These are phyloP conservation scores for Trachelus troglodyta DNA, from an alignment of 2,888 invertebrate genomes.

Conservation along the genomic window DNA sequence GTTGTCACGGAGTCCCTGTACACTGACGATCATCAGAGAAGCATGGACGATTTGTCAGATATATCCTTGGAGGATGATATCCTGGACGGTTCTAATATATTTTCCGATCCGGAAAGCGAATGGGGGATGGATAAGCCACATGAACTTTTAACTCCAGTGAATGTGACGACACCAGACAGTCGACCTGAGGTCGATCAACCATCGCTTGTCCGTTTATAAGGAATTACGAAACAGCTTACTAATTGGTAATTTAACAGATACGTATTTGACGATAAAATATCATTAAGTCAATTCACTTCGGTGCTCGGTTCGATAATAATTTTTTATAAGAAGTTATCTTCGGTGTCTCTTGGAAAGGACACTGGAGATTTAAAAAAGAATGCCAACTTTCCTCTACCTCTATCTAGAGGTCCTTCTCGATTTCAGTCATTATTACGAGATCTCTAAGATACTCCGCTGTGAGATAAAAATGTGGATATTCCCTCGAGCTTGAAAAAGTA, in stretches of 20 bases:
- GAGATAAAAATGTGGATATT: neutral
- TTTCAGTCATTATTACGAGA: neutral
- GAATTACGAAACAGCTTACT: neutral
- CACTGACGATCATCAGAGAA: conserved; percentile 46
- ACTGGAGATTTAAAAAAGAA: neutral
- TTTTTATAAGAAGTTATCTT: neutral
- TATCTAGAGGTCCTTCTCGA: neutral
- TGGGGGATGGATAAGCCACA: conserved; percentile 67
- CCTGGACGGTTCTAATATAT: conserved; percentile 70
- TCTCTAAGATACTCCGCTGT: neutral
- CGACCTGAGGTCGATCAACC: conserved; percentile 73
- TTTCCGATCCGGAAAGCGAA: conserved; percentile 80
- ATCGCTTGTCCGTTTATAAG: conserved; percentile 21
- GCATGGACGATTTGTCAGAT: conserved; percentile 66
- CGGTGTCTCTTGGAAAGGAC: neutral
- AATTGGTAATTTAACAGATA: neutral
- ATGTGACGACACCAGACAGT: conserved; percentile 62
- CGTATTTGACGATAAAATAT: neutral
- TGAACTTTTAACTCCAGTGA: conserved; percentile 41
- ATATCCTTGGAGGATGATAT: conserved; percentile 70
- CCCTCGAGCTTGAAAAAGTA: neutral
- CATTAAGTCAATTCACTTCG: neutral
- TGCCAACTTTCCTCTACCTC: neutral
- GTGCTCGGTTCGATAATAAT: neutral
- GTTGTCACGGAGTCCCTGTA: conserved; percentile 45